Conservation (phyloP, 2,113 vertebrate species). For the Trogon melanurus region DNA sequence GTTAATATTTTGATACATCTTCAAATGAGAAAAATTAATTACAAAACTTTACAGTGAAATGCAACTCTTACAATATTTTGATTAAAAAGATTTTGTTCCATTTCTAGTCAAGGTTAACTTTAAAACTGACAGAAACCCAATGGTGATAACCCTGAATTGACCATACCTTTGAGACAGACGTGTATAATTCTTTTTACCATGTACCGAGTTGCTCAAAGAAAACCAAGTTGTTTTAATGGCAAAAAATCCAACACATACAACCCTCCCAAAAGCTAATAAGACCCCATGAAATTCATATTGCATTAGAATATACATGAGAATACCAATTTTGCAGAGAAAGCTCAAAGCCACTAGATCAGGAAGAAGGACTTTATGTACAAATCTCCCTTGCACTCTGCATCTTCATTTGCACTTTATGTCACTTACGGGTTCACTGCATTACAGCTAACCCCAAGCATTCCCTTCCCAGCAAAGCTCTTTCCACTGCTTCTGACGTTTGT, state of each 20-base stretch:
- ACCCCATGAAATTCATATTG: fast-evolving
- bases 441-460: not conserved
- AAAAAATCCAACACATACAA: not conserved
- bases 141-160: not conserved
- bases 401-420: not conserved
- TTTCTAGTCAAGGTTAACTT: not conserved
- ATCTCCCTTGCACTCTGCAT: not conserved
- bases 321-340: not conserved
- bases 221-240: fast-evolving
- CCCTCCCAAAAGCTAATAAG: not conserved
- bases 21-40: not conserved
- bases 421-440: not conserved
- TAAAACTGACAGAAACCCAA: not conserved
- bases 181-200: not conserved
- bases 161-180: not conserved
- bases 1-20: not conserved
- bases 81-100: not conserved
- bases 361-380: not conserved
- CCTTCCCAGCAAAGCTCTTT: not conserved
- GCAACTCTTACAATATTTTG: not conserved
- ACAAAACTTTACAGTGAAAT: not conserved
- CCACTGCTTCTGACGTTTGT: not conserved
- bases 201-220: not conserved
- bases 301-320: not conserved
- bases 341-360: not conserved